phyloP scores from a whole-genome alignment of 2,797 vertebrate genomes.

The Sarcophilus harrisii region DNA sequence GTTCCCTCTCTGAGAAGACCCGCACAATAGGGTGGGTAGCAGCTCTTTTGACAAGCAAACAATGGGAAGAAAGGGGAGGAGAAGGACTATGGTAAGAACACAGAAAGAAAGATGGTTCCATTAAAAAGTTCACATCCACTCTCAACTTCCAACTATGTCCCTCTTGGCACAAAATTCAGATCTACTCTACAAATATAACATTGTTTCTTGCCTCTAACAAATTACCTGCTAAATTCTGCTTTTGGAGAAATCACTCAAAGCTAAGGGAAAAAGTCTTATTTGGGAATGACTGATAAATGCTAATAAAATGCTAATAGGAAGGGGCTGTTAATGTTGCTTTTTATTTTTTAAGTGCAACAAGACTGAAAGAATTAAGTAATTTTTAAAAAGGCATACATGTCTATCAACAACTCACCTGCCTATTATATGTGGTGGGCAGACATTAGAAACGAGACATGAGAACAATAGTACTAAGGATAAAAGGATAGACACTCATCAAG shows the following conservation, averaged over 20 bases:
- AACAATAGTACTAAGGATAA: constrained; percentile 3
- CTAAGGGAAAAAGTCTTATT: constrained; percentile 35
- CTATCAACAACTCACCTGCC: not conserved
- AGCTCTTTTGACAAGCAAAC: constrained; percentile 50
- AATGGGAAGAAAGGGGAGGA: constrained; percentile 41
- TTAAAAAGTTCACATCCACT: constrained; percentile 17
- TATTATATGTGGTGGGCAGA: constrained; percentile 12
- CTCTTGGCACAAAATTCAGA: not conserved
- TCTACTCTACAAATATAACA: not conserved
- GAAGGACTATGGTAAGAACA: constrained; percentile 12
- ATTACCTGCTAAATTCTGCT: not conserved
- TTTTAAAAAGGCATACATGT: not conserved
- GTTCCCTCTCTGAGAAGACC: constrained; percentile 47
- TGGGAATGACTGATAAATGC: constrained; percentile 49
- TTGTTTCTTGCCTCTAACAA: not conserved
- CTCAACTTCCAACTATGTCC: constrained; percentile 12
- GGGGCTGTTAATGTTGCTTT: constrained; percentile 33
- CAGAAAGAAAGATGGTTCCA: constrained; percentile 7
- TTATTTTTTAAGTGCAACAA: constrained; percentile 50
- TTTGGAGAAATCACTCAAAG: constrained; percentile 51
- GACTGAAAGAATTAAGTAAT: not conserved
- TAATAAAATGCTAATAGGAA: constrained; percentile 2
- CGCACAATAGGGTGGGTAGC: constrained; percentile 55
- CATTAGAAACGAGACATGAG: constrained; percentile 1
- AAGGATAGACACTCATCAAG: not conserved